phyloP scores from a whole-genome alignment of 2,888 invertebrate genomes.

The Napeogenes sylphis region DNA sequence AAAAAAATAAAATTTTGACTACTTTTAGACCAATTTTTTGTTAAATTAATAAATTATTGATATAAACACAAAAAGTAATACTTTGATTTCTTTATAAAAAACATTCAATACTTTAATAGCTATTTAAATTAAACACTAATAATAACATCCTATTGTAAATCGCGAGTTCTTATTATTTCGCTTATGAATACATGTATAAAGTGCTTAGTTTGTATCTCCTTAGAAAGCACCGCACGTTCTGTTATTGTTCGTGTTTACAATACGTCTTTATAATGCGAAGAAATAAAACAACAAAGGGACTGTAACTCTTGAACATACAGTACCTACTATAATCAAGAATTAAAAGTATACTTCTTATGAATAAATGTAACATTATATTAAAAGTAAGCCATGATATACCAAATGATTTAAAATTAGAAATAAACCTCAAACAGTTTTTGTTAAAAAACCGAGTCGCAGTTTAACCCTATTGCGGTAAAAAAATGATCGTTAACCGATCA shows the following conservation, averaged over 20 bases:
- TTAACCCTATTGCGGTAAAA: neutral
- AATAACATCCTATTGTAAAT: constrained; percentile 10
- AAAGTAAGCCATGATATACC: too few relatives aligned
- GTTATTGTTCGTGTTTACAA: constrained; percentile 28
- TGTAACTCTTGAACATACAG: constrained; percentile 9
- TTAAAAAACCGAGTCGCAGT: neutral
- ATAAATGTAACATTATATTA: too few relatives aligned
- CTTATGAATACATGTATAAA: constrained; percentile 25
- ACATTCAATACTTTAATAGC: neutral
- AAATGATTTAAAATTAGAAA: neutral
- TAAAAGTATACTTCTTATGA: too few relatives aligned
- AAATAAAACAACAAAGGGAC: constrained; percentile 25
- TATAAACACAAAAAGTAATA: too few relatives aligned
- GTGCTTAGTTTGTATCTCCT: constrained; percentile 21
- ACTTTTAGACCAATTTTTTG: too few relatives aligned
- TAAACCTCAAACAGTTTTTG: too few relatives aligned
- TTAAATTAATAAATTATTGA: too few relatives aligned
- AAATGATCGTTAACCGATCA: neutral
- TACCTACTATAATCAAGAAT: too few relatives aligned
- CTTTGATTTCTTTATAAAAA: too few relatives aligned
- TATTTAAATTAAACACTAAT: neutral
- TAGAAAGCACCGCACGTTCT: constrained; percentile 24
- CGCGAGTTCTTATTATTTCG: constrained; percentile 4
- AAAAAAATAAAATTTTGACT: too few relatives aligned
- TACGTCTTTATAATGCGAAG: constrained; percentile 27